phyloP scores from a whole-genome alignment of 1,140 invertebrate species.

The Cataglyphis hispanica region DNA sequence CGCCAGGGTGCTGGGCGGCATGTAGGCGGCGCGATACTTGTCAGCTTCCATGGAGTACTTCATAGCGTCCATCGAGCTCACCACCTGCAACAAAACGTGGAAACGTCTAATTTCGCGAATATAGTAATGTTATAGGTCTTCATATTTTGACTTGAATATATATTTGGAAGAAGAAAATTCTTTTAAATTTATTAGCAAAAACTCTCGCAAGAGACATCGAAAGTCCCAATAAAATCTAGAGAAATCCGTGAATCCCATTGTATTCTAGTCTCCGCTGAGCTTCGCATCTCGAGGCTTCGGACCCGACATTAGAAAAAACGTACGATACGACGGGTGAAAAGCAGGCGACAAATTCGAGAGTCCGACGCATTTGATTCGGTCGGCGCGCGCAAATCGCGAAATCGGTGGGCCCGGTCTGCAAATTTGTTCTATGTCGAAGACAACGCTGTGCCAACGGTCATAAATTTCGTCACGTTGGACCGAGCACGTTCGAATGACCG shows the following conservation, averaged over 20 bases:
- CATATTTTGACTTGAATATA: background rate
- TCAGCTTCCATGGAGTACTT: constrained; percentile 92
- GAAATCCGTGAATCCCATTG: no score
- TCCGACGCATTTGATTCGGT: constrained; percentile 64
- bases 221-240: background rate
- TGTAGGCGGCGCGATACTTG: constrained; percentile 91
- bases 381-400: constrained; percentile 61
- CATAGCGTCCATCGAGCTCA: constrained; percentile 92
- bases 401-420: constrained; percentile 33
- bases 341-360: constrained; percentile 33
- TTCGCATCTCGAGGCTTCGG: background rate
- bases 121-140: background rate
- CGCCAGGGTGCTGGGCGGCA: constrained; percentile 88
- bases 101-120: background rate
- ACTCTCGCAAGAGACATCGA: background rate
- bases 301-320: constrained; percentile 2
- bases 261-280: background rate
- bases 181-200: background rate
- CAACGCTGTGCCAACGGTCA: constrained; percentile 77
- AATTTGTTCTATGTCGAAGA: constrained; percentile 74
- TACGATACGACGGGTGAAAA: background rate
- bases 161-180: background rate
- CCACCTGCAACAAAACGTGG: constrained; percentile 86
- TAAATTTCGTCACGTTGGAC: constrained; percentile 75
- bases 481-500: constrained; percentile 49